Evolutionary conservation across 2,888 invertebrate genomes (phyloP).

Genomic region (Trisateles emortualis): DNA sequence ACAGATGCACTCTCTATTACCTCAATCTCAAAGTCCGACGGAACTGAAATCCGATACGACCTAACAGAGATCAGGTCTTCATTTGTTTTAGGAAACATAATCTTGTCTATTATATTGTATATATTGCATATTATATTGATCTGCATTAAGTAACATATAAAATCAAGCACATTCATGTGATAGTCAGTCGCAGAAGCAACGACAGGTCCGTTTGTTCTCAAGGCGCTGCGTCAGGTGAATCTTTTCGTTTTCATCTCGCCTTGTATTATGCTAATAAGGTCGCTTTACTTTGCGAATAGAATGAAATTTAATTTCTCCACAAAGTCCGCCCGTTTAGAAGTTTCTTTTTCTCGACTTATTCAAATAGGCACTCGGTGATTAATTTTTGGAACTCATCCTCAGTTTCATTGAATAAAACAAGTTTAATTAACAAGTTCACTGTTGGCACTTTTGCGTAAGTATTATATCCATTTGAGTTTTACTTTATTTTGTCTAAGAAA

Average conservation of each 20-base stretch:
- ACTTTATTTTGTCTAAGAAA: slow-evolving; percentile 29
- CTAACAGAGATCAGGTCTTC: too few species aligned
- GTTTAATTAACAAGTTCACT: slow-evolving; percentile 80
- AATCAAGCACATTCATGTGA: slow-evolving; percentile 19
- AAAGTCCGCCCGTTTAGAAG: slow-evolving; percentile 68
- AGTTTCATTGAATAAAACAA: slow-evolving; percentile 79
- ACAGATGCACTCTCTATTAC: too few species aligned
- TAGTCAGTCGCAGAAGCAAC: slow-evolving; percentile 12
- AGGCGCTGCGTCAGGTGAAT: slow-evolving; percentile 55
- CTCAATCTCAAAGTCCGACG: too few species aligned
- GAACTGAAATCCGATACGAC: too few species aligned
- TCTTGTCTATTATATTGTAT: too few species aligned
- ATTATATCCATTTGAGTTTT: slow-evolving; percentile 57
- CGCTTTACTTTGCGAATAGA: slow-evolving; percentile 68
- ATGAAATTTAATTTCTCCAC: slow-evolving; percentile 78
- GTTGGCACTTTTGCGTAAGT: slow-evolving; percentile 56
- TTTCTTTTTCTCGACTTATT: slow-evolving; percentile 76
- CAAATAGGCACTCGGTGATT: slow-evolving; percentile 72
- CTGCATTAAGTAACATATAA: not conserved
- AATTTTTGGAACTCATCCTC: slow-evolving; percentile 79
- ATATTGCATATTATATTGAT: too few species aligned
- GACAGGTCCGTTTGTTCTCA: slow-evolving; percentile 21
- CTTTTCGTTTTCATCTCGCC: slow-evolving; percentile 69
- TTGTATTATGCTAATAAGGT: slow-evolving; percentile 79
- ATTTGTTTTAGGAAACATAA: too few species aligned